Evolutionary conservation across 2,888 invertebrate species (phyloP).

Genomic region (Stegophylla sp.): DNA sequence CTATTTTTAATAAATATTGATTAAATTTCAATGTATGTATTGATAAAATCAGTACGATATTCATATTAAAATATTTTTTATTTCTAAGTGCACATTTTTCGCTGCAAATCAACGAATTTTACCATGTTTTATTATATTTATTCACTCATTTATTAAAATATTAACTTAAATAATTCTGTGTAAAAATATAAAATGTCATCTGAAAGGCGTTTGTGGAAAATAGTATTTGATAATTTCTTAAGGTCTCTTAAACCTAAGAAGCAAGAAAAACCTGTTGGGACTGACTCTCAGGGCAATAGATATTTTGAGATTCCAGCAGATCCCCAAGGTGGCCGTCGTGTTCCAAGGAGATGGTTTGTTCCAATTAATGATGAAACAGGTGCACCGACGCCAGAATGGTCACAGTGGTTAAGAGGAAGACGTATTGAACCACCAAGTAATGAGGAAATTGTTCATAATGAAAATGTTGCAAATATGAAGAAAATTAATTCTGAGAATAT

Average conservation of each 20-base stretch:
- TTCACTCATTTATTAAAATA: background rate
- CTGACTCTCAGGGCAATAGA: conserved; percentile 81
- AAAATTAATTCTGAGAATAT: conserved; percentile 77
- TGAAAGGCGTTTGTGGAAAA: conserved; percentile 61
- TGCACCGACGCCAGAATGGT: conserved; percentile 73
- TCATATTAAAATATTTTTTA: no score
- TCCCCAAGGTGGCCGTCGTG: conserved; percentile 71
- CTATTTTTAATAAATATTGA: no score
- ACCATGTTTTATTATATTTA: background rate
- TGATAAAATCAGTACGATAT: no score
- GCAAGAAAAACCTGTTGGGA: conserved; percentile 71
- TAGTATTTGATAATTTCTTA: conserved; percentile 71
- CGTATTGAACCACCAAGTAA: conserved; percentile 74
- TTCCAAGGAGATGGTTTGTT: conserved; percentile 64
- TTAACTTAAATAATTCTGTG: background rate
- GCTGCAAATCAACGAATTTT: no score
- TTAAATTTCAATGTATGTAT: no score
- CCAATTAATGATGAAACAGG: conserved; percentile 41
- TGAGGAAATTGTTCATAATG: conserved; percentile 76
- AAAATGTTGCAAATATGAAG: conserved; percentile 76
- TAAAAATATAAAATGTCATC: conserved; percentile 17
- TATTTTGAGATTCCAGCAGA: conserved; percentile 80
- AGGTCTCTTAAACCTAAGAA: conserved; percentile 71
- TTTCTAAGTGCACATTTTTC: background rate
- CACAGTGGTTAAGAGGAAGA: conserved; percentile 80